These are phyloP conservation scores for Eremobia ochroleuca DNA, from an alignment of 2,888 invertebrate genomes.

Conservation along the genomic window DNA sequence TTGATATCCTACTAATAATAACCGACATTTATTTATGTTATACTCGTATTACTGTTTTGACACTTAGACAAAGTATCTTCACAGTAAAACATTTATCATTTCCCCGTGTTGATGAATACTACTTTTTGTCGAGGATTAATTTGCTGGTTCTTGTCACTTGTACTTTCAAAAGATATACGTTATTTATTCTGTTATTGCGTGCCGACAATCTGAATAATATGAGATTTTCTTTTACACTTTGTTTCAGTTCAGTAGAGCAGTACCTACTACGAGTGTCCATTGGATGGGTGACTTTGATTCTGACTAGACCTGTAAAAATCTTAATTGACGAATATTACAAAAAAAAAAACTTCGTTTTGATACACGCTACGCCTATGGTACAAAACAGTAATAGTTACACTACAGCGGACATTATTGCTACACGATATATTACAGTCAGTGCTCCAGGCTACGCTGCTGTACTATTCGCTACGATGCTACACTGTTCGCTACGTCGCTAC, in stretches of 20 bases:
- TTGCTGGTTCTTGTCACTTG: slow-evolving; percentile 42
- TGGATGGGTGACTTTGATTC: slow-evolving; percentile 4
- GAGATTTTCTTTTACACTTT: slow-evolving; percentile 26
- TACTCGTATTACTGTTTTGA: slow-evolving; percentile 20
- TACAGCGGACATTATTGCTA: not conserved
- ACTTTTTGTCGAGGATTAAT: slow-evolving; percentile 40
- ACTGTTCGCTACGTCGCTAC: not conserved
- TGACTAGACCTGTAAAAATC: not conserved
- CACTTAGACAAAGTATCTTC: slow-evolving; percentile 22
- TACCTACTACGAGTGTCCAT: slow-evolving; percentile 13
- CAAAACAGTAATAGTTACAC: not conserved
- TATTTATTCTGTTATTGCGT: slow-evolving; percentile 36
- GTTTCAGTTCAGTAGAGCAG: slow-evolving; percentile 39
- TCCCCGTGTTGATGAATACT: slow-evolving; percentile 17
- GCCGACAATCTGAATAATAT: slow-evolving; percentile 25
- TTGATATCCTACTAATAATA: slow-evolving; percentile 21
- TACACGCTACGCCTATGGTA: not conserved
- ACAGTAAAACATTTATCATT: slow-evolving; percentile 42
- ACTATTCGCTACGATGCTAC: not conserved
- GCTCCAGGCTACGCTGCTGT: not conserved
- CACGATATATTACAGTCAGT: not conserved
- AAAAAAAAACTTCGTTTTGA: not conserved
- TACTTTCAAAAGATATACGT: slow-evolving; percentile 50
- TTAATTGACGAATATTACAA: not conserved
- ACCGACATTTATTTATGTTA: slow-evolving; percentile 17